Percentiles rank a stretch among this genome's conserved stretches.
These are phyloP conservation scores for Morone saxatilis DNA, from an alignment of 2,113 vertebrate genomes.

Conservation along the genomic window DNA sequence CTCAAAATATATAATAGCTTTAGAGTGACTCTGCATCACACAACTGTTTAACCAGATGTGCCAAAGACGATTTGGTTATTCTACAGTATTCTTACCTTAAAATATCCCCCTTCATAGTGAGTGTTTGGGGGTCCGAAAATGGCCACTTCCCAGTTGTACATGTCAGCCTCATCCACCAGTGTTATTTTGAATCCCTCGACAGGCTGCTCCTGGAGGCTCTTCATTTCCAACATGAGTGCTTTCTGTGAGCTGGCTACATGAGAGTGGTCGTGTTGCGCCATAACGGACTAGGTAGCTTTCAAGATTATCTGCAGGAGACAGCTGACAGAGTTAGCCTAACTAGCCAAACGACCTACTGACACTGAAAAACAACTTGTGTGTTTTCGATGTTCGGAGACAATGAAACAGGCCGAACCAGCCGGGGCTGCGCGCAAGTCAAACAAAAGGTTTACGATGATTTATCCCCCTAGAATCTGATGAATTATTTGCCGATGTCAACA, in stretches of 20 bases:
- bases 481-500: slow-evolving; percentile 42
- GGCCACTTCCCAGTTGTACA: slow-evolving; percentile 99
- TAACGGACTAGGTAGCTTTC: slow-evolving; percentile 46
- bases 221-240: slow-evolving; percentile 94
- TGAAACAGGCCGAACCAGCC: slow-evolving; percentile 71
- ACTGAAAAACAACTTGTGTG: slow-evolving; percentile 47
- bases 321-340: slow-evolving; percentile 32
- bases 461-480: background rate
- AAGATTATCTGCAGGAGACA: slow-evolving; percentile 45
- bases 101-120: slow-evolving; percentile 96
- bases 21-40: too few relatives aligned
- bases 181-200: slow-evolving; percentile 97
- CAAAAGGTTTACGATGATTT: slow-evolving; percentile 4
- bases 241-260: slow-evolving; percentile 96
- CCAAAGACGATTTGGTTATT: too few relatives aligned
- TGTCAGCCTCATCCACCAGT: slow-evolving; percentile 94
- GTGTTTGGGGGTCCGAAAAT: slow-evolving; percentile 98
- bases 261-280: slow-evolving; percentile 84
- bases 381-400: slow-evolving; percentile 59
- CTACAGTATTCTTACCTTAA: slow-evolving; percentile 87
- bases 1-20: background rate
- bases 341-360: slow-evolving; percentile 23
- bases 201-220: slow-evolving; percentile 96
- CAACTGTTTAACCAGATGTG: background rate
- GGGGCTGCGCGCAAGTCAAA: slow-evolving; percentile 41